Percentiles rank a stretch among this genome's conserved stretches.
Conservation (phyloP, 2,113 vertebrate species). For the Ptilonorhynchus violaceus region DNA sequence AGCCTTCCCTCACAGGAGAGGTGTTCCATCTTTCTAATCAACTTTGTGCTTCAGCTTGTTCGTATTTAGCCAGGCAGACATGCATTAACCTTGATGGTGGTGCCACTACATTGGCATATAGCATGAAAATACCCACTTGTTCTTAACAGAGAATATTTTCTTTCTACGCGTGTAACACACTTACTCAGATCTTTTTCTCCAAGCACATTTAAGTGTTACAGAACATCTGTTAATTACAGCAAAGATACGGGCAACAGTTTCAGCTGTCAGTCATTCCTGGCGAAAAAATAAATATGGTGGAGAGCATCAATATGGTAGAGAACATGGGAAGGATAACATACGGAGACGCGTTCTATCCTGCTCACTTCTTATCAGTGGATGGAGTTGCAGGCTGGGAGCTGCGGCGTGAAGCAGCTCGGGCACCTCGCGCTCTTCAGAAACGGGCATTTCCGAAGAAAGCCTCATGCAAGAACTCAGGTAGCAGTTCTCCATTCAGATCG, state of each 20-base stretch:
- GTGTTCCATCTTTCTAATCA: neutral
- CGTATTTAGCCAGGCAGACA: neutral
- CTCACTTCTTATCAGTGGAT: neutral
- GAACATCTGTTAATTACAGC: neutral
- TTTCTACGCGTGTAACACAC: accelerated
- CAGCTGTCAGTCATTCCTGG: neutral
- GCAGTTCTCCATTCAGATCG: accelerated
- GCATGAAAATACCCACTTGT: neutral
- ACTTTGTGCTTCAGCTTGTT: neutral
- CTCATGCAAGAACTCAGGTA: neutral
- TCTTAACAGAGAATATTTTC: neutral
- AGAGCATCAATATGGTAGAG: too few relatives aligned
- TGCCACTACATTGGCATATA: neutral
- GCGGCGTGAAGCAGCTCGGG: neutral
- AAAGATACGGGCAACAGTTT: neutral
- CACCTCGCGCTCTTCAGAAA: neutral
- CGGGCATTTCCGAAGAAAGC: neutral
- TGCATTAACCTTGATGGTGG: neutral
- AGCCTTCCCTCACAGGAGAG: neutral
- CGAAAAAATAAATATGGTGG: too few relatives aligned
- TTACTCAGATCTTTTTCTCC: neutral
- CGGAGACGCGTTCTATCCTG: accelerated
- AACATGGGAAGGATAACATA: neutral
- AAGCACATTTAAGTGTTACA: neutral
- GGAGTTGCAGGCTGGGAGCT: too few relatives aligned